A percentile compares a stretch with the other conserved stretches of the same genome.
These are phyloP conservation scores for Bruchidius siliquastri DNA, from an alignment of 2,888 invertebrate genomes.

Conservation along the genomic window DNA sequence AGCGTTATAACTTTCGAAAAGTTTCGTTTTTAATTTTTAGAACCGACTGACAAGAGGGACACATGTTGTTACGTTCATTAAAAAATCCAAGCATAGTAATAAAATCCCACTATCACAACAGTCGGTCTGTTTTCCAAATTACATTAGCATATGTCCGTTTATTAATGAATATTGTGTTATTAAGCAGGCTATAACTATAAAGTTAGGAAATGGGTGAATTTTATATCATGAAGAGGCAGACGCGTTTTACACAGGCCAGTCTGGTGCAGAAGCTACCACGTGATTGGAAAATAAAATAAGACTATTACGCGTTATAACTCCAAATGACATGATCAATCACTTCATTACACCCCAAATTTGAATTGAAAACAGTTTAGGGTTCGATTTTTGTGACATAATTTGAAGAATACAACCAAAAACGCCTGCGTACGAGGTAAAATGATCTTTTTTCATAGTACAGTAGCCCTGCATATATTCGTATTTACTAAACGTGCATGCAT, in stretches of 20 bases:
- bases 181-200: constrained; percentile 9
- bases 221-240: constrained; percentile 5
- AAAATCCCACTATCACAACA: constrained; percentile 8
- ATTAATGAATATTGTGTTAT: not conserved
- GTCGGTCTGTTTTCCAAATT: constrained; percentile 8
- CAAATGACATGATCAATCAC: too few species aligned
- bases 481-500: too few species aligned
- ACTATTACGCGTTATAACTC: too few species aligned
- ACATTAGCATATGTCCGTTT: constrained; percentile 10
- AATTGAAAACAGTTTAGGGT: too few species aligned
- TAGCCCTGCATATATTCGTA: too few species aligned
- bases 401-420: too few species aligned
- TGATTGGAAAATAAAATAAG: too few species aligned
- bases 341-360: too few species aligned
- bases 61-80: not conserved
- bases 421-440: too few species aligned
- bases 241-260: not conserved
- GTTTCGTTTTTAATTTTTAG: not conserved
- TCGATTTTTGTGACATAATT: too few species aligned
- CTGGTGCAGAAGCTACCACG: not conserved
- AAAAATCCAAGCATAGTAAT: not conserved
- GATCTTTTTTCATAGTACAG: too few species aligned
- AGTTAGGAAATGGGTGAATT: constrained; percentile 28
- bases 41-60: not conserved
- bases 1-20: not conserved